phyloP scores from a whole-genome alignment of 2,797 vertebrate species.

The Jordanella pulchra region DNA sequence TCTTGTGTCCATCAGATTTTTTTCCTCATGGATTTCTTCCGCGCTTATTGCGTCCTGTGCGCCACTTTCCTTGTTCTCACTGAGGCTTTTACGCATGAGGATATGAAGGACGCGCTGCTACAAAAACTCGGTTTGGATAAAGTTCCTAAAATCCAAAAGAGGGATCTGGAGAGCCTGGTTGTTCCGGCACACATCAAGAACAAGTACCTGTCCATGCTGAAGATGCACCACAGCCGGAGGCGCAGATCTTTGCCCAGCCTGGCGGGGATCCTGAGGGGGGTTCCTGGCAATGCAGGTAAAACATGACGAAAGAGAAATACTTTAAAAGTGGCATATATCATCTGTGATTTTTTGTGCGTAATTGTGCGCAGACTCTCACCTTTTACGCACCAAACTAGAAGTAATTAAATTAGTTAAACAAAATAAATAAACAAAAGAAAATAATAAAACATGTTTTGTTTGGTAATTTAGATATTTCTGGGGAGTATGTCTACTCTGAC shows the following conservation, averaged over 20 bases:
- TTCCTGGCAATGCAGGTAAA: conserved; percentile 87
- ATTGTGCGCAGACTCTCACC: background rate
- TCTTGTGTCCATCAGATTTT: background rate
- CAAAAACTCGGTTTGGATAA: conserved; percentile 83
- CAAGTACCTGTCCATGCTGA: conserved; percentile 88
- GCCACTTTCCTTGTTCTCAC: conserved; percentile 49
- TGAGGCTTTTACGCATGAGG: conserved; percentile 79
- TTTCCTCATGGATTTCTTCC: conserved; percentile 71
- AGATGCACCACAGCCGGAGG: conserved; percentile 76
- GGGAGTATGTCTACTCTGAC: conserved; percentile 86
- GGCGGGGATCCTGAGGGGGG: conserved; percentile 87
- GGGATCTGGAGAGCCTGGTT: conserved; percentile 85
- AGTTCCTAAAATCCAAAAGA: conserved; percentile 80
- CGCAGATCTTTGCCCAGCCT: conserved; percentile 85
- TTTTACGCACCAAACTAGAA: conserved; percentile 44
- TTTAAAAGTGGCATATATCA: background rate
- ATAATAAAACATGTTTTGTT: background rate
- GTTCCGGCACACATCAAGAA: conserved; percentile 84
- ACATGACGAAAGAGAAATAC: background rate
- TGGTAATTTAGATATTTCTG: conserved; percentile 79
- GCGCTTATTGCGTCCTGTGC: conserved; percentile 65
- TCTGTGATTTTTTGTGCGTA: conserved; percentile 31
- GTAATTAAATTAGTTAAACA: no score
- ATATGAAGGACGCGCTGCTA: conserved; percentile 83
- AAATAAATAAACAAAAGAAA: no score